These are phyloP conservation scores for Serripes groenlandicus DNA, from an alignment of 2,888 invertebrate species.

Conservation along the genomic window DNA sequence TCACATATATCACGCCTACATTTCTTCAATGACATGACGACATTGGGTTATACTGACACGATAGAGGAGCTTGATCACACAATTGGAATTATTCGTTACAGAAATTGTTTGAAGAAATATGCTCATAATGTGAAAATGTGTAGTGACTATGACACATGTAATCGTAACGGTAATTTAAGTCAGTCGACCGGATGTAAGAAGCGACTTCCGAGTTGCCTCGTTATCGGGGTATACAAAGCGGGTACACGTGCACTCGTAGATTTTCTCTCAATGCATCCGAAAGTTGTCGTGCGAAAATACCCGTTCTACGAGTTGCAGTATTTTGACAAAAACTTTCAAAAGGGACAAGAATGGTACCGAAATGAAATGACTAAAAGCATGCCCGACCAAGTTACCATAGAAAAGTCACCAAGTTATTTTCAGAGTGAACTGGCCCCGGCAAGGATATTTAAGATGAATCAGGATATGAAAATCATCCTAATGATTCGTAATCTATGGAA, in stretches of 20 bases:
- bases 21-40: background rate
- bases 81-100: background rate
- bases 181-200: background rate
- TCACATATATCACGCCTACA: background rate
- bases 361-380: background rate
- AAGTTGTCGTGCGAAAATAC: background rate
- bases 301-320: background rate
- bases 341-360: background rate
- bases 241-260: background rate
- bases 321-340: background rate
- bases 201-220: background rate
- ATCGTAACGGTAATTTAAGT: conserved; percentile 2
- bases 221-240: conserved; percentile 4
- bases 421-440: background rate
- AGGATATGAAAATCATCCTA: background rate
- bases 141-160: background rate
- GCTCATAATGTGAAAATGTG: conserved; percentile 4
- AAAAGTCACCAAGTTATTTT: background rate
- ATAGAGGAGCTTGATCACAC: conserved; percentile 7
- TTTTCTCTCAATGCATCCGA: background rate
- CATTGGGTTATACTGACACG: background rate
- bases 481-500: background rate
- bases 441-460: background rate
- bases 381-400: background rate
- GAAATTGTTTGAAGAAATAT: conserved; percentile 3